Evolutionary conservation across 2,888 invertebrate genomes (phyloP).

Genomic region (Aricia artaxerxes): DNA sequence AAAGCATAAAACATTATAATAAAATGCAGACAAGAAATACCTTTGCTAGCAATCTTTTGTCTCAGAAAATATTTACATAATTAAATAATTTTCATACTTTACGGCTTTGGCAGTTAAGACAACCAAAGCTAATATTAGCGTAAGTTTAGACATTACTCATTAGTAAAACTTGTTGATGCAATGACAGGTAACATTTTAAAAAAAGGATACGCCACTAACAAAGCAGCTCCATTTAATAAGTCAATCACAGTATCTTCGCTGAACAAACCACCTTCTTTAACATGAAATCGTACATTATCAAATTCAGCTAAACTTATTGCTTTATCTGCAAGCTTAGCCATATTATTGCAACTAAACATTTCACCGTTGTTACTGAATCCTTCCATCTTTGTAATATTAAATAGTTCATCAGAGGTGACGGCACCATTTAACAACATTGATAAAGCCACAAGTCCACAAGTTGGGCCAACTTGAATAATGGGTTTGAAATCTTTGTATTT

Average conservation of each 20-base stretch:
- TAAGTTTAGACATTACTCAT: background rate
- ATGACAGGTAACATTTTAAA: slow-evolving; percentile 38
- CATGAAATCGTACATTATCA: slow-evolving; percentile 57
- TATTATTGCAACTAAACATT: slow-evolving; percentile 89
- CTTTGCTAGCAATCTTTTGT: too few relatives aligned
- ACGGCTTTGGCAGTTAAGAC: background rate
- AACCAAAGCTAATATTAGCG: background rate
- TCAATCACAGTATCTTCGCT: slow-evolving; percentile 73
- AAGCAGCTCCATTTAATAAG: slow-evolving; percentile 78
- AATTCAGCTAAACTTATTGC: slow-evolving; percentile 74
- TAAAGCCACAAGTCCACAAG: slow-evolving; percentile 93
- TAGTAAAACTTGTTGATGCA: background rate
- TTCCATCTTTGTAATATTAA: slow-evolving; percentile 82
- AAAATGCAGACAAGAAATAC: too few relatives aligned
- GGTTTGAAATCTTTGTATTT: slow-evolving; percentile 65
- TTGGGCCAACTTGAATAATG: slow-evolving; percentile 82
- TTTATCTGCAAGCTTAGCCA: slow-evolving; percentile 82
- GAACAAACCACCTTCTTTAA: slow-evolving; percentile 67
- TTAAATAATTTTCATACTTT: too few relatives aligned
- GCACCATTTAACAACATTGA: slow-evolving; percentile 86
- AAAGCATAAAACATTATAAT: background rate
- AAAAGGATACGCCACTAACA: slow-evolving; percentile 84
- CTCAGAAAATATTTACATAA: too few relatives aligned
- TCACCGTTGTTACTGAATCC: slow-evolving; percentile 92
- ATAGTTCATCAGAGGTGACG: slow-evolving; percentile 78